Evolutionary conservation across 2,888 invertebrate genomes (phyloP).

Genomic region (Achlya flavicornis): DNA sequence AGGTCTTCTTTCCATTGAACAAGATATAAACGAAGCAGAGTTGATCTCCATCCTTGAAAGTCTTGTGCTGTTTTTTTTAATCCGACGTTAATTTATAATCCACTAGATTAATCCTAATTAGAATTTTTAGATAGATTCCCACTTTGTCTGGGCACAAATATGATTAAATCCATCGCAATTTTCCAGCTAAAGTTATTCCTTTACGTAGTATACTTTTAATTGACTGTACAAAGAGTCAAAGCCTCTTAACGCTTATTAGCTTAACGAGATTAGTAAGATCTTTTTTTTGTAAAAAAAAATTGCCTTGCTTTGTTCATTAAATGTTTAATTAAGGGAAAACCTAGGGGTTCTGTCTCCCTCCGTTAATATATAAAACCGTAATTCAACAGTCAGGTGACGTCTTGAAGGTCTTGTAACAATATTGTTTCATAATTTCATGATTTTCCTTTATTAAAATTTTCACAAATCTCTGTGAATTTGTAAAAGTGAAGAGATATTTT

Average conservation of each 20-base stretch:
- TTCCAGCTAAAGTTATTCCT: not conserved
- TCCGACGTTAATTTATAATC: too few relatives aligned
- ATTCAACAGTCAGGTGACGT: constrained; percentile 1
- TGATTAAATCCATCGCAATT: not conserved
- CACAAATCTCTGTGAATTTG: too few relatives aligned
- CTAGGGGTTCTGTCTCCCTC: constrained; percentile 15
- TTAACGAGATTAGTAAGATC: constrained; percentile 25
- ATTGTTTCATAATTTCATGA: not conserved
- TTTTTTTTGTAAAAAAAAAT: constrained; percentile 33
- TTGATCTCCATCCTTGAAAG: too few relatives aligned
- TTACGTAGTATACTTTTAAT: constrained; percentile 10
- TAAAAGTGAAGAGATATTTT: not conserved
- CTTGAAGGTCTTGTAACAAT: not conserved
- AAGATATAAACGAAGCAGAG: too few relatives aligned
- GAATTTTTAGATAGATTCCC: too few relatives aligned
- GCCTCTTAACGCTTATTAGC: constrained; percentile 18
- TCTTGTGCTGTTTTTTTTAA: too few relatives aligned
- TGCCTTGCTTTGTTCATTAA: constrained; percentile 27
- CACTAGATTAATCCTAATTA: too few relatives aligned
- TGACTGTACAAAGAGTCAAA: constrained; percentile 20
- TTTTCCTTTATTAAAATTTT: not conserved
- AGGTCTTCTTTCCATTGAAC: too few relatives aligned
- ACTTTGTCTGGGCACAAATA: not conserved
- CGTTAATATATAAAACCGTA: not conserved
- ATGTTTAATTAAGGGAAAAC: constrained; percentile 29